Conservation (phyloP, 2,113 vertebrate genomes). For the Actenoides hombroni region DNA sequence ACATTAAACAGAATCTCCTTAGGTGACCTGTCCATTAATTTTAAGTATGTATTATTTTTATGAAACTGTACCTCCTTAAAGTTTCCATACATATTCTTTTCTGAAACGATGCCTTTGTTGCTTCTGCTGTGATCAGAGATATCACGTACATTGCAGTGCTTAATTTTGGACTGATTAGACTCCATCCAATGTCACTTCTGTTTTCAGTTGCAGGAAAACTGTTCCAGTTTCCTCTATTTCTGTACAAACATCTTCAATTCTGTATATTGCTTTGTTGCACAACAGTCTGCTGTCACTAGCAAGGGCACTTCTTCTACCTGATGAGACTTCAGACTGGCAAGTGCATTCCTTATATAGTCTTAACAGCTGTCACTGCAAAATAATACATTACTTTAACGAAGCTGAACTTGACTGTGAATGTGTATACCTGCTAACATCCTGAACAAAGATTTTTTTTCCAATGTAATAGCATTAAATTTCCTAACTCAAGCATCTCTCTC, state of each 20-base stretch:
- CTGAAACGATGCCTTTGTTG: background rate
- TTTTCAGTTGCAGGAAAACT: background rate
- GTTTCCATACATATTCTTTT: background rate
- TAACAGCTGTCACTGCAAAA: background rate
- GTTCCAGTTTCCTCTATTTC: background rate
- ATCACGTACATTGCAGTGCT: background rate
- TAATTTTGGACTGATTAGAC: background rate
- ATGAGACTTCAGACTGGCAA: background rate
- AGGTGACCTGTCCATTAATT: background rate
- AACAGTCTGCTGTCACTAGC: background rate
- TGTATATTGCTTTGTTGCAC: background rate
- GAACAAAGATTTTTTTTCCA: background rate
- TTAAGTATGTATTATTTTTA: background rate
- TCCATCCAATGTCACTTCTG: background rate
- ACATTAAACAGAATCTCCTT: no score
- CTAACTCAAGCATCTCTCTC: background rate
- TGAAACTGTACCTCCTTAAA: background rate
- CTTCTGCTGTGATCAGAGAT: background rate
- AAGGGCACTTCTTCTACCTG: background rate
- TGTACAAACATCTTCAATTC: background rate
- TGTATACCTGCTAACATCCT: background rate
- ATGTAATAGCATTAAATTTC: background rate
- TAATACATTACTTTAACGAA: background rate
- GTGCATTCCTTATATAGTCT: background rate
- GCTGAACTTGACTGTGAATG: background rate